Conservation (phyloP, 2,113 vertebrate species). For the Zapus hudsonius region DNA sequence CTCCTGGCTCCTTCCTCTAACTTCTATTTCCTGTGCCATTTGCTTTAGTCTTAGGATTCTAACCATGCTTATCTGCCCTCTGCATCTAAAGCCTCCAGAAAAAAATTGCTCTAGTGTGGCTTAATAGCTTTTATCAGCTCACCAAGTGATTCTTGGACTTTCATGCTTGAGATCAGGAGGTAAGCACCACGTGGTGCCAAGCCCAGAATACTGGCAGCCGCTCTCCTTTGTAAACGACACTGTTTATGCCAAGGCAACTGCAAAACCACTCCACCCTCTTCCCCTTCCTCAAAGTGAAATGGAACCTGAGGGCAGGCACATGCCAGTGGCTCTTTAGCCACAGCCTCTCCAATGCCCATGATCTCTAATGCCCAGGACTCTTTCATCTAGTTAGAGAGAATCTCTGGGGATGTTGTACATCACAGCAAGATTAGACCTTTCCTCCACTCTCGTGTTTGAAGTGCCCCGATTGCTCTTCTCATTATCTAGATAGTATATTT, state of each 20-base stretch:
- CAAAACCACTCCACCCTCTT: not conserved
- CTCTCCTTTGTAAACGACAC: not conserved
- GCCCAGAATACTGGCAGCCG: not conserved
- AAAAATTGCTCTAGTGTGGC: slow-evolving; percentile 27
- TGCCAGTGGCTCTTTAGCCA: not conserved
- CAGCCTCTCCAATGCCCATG: not conserved
- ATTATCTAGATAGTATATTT: not conserved
- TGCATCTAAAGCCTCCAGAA: slow-evolving; percentile 45
- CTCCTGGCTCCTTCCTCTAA: not conserved
- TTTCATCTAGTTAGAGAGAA: not conserved
- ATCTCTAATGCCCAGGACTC: not conserved
- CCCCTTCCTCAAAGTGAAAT: not conserved
- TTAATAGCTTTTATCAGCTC: slow-evolving; percentile 67
- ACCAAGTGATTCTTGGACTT: slow-evolving; percentile 13
- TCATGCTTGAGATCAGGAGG: slow-evolving; percentile 37
- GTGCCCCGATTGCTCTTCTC: not conserved
- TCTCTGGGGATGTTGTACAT: not conserved
- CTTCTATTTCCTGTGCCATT: slow-evolving; percentile 46
- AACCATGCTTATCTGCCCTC: slow-evolving; percentile 43
- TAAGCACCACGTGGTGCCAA: not conserved
- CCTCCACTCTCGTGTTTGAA: not conserved
- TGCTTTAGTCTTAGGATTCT: slow-evolving; percentile 52
- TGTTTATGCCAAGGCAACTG: not conserved
- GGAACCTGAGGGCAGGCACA: not conserved
- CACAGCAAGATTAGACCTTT: not conserved